These are phyloP conservation scores for Sesamia inferens DNA, from an alignment of 2,888 invertebrate genomes.

Conservation along the genomic window DNA sequence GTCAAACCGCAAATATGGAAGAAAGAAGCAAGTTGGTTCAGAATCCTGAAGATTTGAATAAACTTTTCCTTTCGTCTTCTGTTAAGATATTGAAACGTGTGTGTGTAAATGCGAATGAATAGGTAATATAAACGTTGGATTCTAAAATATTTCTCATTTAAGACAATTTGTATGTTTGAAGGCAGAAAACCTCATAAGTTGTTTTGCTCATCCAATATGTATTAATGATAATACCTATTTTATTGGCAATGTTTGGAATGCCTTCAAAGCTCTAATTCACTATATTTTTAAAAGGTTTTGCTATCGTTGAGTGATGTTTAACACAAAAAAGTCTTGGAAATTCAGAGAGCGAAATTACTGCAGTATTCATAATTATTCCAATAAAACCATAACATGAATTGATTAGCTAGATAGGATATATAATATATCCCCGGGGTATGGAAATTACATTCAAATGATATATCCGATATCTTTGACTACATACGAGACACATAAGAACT, in stretches of 20 bases:
- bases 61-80: constrained; percentile 1
- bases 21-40: constrained; percentile 8
- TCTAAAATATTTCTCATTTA: not conserved
- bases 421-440: constrained; percentile 1
- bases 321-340: too few relatives aligned
- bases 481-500: not conserved
- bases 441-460: constrained; percentile 24
- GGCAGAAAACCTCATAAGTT: not conserved
- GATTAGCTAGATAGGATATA: not conserved
- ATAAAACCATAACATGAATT: constrained; percentile 1
- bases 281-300: too few relatives aligned
- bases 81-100: not conserved
- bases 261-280: too few relatives aligned
- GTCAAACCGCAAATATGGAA: constrained; percentile 15
- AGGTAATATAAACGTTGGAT: too few relatives aligned
- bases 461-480: not conserved
- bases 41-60: constrained; percentile 24
- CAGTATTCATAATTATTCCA: not conserved
- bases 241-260: not conserved
- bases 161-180: not conserved
- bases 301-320: too few relatives aligned
- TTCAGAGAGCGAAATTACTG: not conserved
- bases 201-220: not conserved
- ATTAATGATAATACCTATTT: not conserved
- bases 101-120: not conserved